Percentiles rank a stretch among this genome's conserved stretches.
phyloP scores from a whole-genome alignment of 2,888 invertebrate species.

The Stenchaetothrips biformis region DNA sequence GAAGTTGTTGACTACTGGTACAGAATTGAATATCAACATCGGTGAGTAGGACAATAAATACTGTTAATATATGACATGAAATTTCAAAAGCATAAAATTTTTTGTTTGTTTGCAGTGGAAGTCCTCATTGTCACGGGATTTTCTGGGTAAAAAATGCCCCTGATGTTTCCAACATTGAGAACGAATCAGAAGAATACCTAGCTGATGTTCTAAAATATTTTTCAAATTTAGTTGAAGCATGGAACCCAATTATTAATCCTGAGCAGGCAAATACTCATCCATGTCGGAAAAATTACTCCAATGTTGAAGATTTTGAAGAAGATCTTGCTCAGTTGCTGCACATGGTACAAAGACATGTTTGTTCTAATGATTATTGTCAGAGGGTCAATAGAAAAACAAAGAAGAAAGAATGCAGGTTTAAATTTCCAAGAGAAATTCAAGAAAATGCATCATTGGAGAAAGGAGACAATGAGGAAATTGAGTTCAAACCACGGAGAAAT shows the following conservation, averaged over 20 bases:
- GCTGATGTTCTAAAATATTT: slow-evolving; percentile 26
- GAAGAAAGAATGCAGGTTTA: slow-evolving; percentile 29
- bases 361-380: slow-evolving; percentile 29
- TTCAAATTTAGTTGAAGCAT: slow-evolving; percentile 29
- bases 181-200: neutral
- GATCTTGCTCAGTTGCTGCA: slow-evolving; percentile 20
- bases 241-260: slow-evolving; percentile 32
- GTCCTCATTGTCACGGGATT: slow-evolving; percentile 34
- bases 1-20: slow-evolving; percentile 32
- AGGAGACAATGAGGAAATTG: neutral
- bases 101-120: slow-evolving; percentile 12
- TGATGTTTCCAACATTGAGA: slow-evolving; percentile 26
- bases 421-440: slow-evolving; percentile 30
- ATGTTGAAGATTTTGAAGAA: slow-evolving; percentile 27
- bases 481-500: slow-evolving; percentile 30
- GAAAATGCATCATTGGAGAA: neutral
- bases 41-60: slow-evolving; percentile 9
- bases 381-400: slow-evolving; percentile 28
- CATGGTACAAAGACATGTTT: slow-evolving; percentile 31
- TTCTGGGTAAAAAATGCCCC: slow-evolving; percentile 36
- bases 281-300: slow-evolving; percentile 25
- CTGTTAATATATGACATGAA: too few species aligned
- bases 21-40: slow-evolving; percentile 26
- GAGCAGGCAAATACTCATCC: slow-evolving; percentile 31
- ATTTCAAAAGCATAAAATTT: too few species aligned